A percentile compares a stretch with the other conserved stretches of the same genome.
Conservation (phyloP, 2,113 vertebrate genomes). For the Colinus virginianus region DNA sequence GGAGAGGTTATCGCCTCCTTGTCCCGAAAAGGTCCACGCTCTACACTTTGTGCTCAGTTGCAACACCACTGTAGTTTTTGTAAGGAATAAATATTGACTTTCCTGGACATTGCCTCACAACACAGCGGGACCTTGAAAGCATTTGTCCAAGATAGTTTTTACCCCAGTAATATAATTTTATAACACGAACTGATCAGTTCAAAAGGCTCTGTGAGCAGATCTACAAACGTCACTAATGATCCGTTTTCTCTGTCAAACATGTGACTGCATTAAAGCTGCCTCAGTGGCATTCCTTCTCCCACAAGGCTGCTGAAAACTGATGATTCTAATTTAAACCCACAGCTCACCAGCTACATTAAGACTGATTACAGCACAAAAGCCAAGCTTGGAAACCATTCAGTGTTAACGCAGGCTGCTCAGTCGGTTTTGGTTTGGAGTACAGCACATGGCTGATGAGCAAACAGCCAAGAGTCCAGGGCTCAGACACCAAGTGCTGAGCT, state of each 20-base stretch:
- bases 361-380: not conserved
- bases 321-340: not conserved
- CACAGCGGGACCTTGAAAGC: slow-evolving; percentile 41
- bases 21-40: not conserved
- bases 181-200: not conserved
- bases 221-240: not conserved
- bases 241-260: not conserved
- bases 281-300: not conserved
- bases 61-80: slow-evolving; percentile 50
- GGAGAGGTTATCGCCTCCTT: not conserved
- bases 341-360: not conserved
- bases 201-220: not conserved
- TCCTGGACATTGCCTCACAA: slow-evolving; percentile 49
- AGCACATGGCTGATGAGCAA: not conserved
- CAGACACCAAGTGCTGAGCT: not conserved
- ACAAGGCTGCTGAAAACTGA: not conserved
- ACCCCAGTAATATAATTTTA: slow-evolving; percentile 26
- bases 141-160: not conserved
- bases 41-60: slow-evolving; percentile 31
- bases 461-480: not conserved
- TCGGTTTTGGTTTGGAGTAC: not conserved
- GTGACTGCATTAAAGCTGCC: not conserved
- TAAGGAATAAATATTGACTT: slow-evolving; percentile 70
- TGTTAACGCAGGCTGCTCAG: not conserved
- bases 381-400: not conserved